Conservation (phyloP, 1,140 invertebrate species). For the Ephestia elutella region DNA sequence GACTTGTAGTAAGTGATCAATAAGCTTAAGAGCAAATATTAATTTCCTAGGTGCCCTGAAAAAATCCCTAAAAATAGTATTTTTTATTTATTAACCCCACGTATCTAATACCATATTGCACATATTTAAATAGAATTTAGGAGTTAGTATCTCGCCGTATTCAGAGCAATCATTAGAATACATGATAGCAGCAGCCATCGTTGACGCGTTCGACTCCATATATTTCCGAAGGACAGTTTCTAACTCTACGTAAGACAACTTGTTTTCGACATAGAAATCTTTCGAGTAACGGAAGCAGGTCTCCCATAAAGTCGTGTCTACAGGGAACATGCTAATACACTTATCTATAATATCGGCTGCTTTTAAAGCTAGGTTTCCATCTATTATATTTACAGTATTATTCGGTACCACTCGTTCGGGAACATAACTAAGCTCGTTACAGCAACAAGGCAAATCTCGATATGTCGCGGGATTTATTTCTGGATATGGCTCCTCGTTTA, state of each 20-base stretch:
- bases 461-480: slow-evolving; percentile 35
- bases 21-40: no score
- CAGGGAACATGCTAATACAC: slow-evolving; percentile 55
- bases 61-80: no score
- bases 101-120: slow-evolving; percentile 59
- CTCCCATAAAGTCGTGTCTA: slow-evolving; percentile 57
- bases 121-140: slow-evolving; percentile 64
- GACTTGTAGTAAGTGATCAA: no score
- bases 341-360: slow-evolving; percentile 55
- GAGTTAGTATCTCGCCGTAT: slow-evolving; percentile 53
- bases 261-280: slow-evolving; percentile 57
- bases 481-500: slow-evolving; percentile 53
- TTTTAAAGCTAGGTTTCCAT: slow-evolving; percentile 28
- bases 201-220: slow-evolving; percentile 54
- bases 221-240: slow-evolving; percentile 57
- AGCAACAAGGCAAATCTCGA: slow-evolving; percentile 50
- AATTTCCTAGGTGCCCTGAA: no score
- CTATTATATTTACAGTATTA: slow-evolving; percentile 12
- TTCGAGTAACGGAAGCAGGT: slow-evolving; percentile 52
- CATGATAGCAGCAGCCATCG: slow-evolving; percentile 61
- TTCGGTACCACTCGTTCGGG: slow-evolving; percentile 25
- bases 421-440: slow-evolving; percentile 51
- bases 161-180: slow-evolving; percentile 60
- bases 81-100: slow-evolving; percentile 30
- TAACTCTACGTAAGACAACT: slow-evolving; percentile 44